Evolutionary conservation across 2,797 vertebrate genomes (phyloP).

Genomic region (Hydrolagus colliei): DNA sequence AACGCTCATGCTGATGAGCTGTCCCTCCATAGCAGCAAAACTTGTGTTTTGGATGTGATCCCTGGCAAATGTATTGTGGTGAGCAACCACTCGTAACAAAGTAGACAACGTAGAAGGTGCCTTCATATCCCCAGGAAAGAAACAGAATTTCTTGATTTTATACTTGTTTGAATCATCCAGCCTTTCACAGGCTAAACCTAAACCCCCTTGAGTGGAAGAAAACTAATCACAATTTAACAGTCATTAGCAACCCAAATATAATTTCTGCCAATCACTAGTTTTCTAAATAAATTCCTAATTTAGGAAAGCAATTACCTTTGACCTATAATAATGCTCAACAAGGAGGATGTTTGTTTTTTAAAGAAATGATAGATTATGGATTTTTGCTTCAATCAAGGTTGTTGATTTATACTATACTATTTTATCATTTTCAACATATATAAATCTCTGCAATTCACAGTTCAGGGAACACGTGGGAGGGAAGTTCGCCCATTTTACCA

Average conservation of each 20-base stretch:
- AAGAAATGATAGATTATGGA: background rate
- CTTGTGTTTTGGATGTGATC: background rate
- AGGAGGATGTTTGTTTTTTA: background rate
- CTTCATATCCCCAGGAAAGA: background rate
- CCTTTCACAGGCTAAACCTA: no score
- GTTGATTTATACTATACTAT: background rate
- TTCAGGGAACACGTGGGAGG: background rate
- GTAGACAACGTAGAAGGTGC: background rate
- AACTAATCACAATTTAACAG: background rate
- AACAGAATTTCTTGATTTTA: background rate
- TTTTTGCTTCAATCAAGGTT: background rate
- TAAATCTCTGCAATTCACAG: background rate
- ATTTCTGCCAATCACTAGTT: background rate
- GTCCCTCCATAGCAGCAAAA: background rate
- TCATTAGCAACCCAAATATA: background rate
- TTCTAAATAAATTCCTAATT: background rate
- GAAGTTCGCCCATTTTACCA: background rate
- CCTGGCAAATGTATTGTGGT: background rate
- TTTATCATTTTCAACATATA: background rate
- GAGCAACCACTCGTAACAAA: background rate
- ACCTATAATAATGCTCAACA: background rate
- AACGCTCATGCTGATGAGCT: constrained; percentile 3
- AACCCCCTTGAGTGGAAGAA: background rate
- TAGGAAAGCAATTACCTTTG: background rate
- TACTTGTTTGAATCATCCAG: background rate